Conservation (phyloP, 2,113 vertebrate genomes). For the Alethe diademata region DNA sequence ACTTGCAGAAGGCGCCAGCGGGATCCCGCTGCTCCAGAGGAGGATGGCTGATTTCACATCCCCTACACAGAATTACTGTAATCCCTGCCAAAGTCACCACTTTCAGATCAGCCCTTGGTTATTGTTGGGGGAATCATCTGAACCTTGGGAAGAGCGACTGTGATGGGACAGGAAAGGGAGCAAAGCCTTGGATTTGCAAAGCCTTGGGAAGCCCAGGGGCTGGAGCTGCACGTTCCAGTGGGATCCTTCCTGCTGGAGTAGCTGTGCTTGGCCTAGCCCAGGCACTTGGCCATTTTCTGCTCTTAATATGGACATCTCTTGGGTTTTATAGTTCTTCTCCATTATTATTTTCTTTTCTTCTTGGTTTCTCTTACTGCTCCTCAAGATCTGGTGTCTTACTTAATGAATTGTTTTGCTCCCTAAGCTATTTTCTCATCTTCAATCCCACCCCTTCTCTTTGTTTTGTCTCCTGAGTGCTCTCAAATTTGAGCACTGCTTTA, state of each 20-base stretch:
- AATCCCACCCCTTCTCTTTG: neutral
- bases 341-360: neutral
- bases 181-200: neutral
- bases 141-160: fast-evolving
- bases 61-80: fast-evolving
- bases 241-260: neutral
- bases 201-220: neutral
- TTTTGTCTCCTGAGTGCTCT: neutral
- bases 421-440: neutral
- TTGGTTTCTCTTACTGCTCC: neutral
- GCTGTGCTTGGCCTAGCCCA: neutral
- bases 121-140: neutral
- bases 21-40: fast-evolving
- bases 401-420: neutral
- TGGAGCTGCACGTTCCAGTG: fast-evolving
- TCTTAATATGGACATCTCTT: neutral
- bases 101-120: neutral
- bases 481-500: neutral
- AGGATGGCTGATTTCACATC: neutral
- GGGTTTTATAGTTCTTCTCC: neutral
- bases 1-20: fast-evolving
- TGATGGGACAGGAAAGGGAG: neutral
- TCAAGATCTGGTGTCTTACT: neutral
- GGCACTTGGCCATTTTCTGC: neutral
- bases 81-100: neutral